These are phyloP conservation scores for Neosilurus hyrtlii DNA, from an alignment of 2,797 vertebrate genomes.

Conservation along the genomic window DNA sequence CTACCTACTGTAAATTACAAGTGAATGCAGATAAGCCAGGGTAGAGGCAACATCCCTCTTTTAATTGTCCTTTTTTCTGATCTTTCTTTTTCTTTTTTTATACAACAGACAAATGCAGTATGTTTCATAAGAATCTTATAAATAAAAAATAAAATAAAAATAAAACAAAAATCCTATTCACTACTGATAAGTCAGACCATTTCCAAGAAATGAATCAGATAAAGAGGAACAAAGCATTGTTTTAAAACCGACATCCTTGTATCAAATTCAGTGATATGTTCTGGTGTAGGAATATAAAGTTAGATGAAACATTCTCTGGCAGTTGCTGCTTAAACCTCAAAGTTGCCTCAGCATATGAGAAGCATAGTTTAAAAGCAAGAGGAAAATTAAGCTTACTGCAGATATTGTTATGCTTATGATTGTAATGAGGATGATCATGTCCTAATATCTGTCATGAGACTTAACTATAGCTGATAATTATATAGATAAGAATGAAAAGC, in stretches of 20 bases:
- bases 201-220: neutral
- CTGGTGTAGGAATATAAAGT: neutral
- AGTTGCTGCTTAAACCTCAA: neutral
- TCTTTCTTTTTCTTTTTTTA: neutral
- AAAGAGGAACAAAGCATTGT: neutral
- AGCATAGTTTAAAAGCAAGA: neutral
- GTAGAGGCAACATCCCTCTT: neutral
- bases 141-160: neutral
- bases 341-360: neutral
- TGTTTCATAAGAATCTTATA: no score
- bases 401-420: neutral
- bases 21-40: neutral
- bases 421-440: neutral
- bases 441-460: slow-evolving; percentile 6
- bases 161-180: neutral
- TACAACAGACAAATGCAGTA: neutral
- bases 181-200: neutral
- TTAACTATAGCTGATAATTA: neutral
- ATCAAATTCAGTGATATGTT: neutral
- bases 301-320: neutral
- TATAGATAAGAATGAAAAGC: neutral
- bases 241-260: neutral
- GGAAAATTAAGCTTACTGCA: slow-evolving; percentile 10
- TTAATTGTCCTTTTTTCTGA: neutral
- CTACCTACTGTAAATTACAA: neutral